Conservation (phyloP, 2,888 invertebrate genomes). For the Creontiades dilutus region DNA sequence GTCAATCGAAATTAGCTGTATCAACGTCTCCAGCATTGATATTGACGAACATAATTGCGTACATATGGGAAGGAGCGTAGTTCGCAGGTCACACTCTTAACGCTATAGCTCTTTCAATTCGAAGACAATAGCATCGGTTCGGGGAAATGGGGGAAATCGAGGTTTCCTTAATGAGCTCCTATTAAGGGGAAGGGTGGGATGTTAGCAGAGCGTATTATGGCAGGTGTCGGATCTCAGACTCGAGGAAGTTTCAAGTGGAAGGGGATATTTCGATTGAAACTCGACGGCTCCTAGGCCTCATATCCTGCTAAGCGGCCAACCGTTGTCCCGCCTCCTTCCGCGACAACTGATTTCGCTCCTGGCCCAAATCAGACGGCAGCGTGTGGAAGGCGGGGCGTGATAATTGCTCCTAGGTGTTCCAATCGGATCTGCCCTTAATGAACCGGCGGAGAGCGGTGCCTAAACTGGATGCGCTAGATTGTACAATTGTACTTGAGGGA, state of each 20-base stretch:
- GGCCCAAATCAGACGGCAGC: background rate
- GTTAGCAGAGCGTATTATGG: background rate
- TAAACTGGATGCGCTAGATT: no score
- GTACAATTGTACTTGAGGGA: no score
- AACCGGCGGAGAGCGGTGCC: background rate
- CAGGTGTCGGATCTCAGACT: conserved; percentile 12
- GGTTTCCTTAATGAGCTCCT: background rate
- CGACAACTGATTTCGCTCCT: background rate
- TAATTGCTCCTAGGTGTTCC: conserved; percentile 30
- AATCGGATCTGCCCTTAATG: conserved; percentile 7
- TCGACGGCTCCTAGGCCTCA: background rate
- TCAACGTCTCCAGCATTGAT: no score
- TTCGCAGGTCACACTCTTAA: no score
- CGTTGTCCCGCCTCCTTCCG: background rate
- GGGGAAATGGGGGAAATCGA: no score
- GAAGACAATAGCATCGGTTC: no score
- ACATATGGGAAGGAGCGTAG: no score
- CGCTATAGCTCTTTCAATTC: no score
- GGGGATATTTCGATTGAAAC: background rate
- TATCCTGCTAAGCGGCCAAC: conserved; percentile 3
- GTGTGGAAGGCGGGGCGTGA: background rate
- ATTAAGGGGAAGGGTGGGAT: background rate
- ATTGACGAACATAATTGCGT: no score
- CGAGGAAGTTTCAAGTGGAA: background rate
- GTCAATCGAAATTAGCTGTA: no score